Conservation (phyloP, 2,797 vertebrate species). For the Triplophysa bombifrons region DNA sequence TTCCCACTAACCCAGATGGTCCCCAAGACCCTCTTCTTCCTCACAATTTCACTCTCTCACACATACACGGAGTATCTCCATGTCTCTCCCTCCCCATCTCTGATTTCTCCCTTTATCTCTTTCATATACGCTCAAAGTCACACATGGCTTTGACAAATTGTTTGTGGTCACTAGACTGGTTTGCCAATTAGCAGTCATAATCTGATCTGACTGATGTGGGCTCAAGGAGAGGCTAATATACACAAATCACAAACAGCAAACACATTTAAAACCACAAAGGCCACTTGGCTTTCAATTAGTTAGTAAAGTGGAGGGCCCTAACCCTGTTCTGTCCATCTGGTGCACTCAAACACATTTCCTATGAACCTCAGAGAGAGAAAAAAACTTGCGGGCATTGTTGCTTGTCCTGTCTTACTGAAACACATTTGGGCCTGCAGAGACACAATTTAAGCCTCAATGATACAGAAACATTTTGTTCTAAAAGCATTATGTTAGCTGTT, state of each 20-base stretch:
- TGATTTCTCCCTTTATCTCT: background rate
- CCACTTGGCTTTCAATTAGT: constrained; percentile 75
- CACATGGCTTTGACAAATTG: constrained; percentile 60
- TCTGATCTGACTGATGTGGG: constrained; percentile 66
- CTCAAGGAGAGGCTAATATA: constrained; percentile 53
- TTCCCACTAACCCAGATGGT: constrained; percentile 54
- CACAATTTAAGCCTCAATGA: background rate
- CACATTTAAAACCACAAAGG: constrained; percentile 69
- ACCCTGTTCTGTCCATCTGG: constrained; percentile 71
- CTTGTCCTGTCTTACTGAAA: constrained; percentile 5
- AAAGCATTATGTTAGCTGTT: background rate
- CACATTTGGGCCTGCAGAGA: background rate
- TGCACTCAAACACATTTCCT: constrained; percentile 34
- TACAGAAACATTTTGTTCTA: background rate
- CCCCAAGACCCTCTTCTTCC: constrained; percentile 29
- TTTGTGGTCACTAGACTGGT: constrained; percentile 64
- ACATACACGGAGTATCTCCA: constrained; percentile 42
- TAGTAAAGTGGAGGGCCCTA: constrained; percentile 71
- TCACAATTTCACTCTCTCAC: constrained; percentile 36
- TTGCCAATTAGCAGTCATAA: constrained; percentile 63
- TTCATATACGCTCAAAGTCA: constrained; percentile 22
- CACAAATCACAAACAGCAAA: constrained; percentile 36
- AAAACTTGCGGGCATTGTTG: background rate
- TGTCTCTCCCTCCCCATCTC: constrained; percentile 36
- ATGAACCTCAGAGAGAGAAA: constrained; percentile 1